Evolutionary conservation across 2,113 vertebrate species (phyloP), one percentile per base, ranked within the genome.

Genomic region (Austrofundulus limnaeus): DNA sequence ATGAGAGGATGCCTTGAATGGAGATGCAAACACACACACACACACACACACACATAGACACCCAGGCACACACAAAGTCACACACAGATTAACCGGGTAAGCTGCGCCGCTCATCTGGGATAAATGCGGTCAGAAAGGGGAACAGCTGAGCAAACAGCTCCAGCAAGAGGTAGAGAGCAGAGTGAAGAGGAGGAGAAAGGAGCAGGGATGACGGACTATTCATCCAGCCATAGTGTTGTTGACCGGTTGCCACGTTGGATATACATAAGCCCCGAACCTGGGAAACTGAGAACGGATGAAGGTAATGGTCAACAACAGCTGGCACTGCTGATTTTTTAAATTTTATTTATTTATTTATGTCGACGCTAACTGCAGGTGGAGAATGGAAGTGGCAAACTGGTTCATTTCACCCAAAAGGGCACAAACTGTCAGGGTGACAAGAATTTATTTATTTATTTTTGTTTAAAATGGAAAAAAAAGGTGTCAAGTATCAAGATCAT

Each of bases 141-240:
- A 75, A 75, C 84, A 85, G 88, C 88, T 86, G 89, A 87, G 82
- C 86, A 88, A 85, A 88, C 85, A 77, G 82, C 80, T 61, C 79
- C 60, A 24, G 72, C 71, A 77, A 72, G 83, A 85, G 84, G 64
- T 65, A 73, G 78, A 65, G 70, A 76, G 80, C 59, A 58, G 71
- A 75, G 77, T 28, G 28, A 62, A 53, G 76, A 72, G 77, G 55
- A 24, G 70, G 66, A 72, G 64, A 37, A 56, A n/a, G 64, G 42
- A 43, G 80, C 76, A 34, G 78, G 80, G 71, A 86, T 83, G 81
- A 88, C 70, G 20, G 84, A 88, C 77, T 84, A 65, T 72, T 73
- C 79, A 49, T 83, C 85, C 79, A 77, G 13, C 37, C 67, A 8
- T 70, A 61, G 70, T 34, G 75, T n/a, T 61, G 67, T 75, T 39